Base-by-base conservation (phyloP, 1,140 invertebrate species). In the Lordiphosa stackelbergi region DNA sequence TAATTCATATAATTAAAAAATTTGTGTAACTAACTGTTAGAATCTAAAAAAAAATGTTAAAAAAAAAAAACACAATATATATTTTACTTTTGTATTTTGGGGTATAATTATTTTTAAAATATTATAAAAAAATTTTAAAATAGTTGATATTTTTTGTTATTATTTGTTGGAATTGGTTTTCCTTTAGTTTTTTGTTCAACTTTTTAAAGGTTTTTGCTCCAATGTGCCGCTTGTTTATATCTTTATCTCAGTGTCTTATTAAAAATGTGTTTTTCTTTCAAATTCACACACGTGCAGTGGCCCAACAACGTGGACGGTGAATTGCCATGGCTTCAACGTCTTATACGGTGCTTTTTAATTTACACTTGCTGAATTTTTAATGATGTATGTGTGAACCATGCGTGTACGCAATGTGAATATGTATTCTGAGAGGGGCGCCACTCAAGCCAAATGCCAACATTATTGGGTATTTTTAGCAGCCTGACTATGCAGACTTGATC, bases 301-400 rank as follows among this genome's bases (percentile, higher is more conserved):
- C 22, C 49, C 43, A 46, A 28, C 24, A 28, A 46, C 28, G 24
- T 46, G 28, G 43, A 34, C 6, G 40, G 9, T 24, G 12, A 35
- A 16, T 53, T 51, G 34, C 36, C 10, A 31, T 19, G 43, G 49
- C 60, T 53, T 56, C 64, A 36, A 37, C 38, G 48, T 48, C 38
- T 42, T 61, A 49, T 54, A 10, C 47, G 56, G 28, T 24, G 48
- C 24, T 48, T 81, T 70, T 70, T 64, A 68, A 74, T 74, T 74
- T 66, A 70, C 61, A 79, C 74, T 62, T 62, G 48, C 61, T 81
- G 74, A 56, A 79, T 79, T 74, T 70, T 57, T 63, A 79, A 81
- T 68, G 73, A 54, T 72, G 62, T 38, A 53, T 68, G 41, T 42
- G 13, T 41, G 38, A 11, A 1, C 57, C 13, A 57, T 55, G 53